phyloP scores from a whole-genome alignment of 2,797 vertebrate species.

The Odontamblyopus lacepedii region DNA sequence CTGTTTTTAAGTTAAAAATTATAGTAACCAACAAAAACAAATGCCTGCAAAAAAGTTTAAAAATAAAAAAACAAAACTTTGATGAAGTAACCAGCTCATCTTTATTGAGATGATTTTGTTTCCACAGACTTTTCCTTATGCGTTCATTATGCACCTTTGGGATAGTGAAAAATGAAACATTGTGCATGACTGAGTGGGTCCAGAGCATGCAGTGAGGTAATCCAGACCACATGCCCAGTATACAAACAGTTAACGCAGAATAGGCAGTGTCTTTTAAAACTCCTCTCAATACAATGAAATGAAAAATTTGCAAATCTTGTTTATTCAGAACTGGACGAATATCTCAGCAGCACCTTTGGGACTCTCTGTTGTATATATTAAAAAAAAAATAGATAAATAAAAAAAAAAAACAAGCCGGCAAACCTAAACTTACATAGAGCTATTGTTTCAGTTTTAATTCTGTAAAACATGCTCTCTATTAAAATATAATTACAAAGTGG shows the following conservation, averaged over 20 bases:
- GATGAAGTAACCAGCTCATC: constrained; percentile 58
- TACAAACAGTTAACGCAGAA: constrained; percentile 91
- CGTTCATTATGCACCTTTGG: constrained; percentile 43
- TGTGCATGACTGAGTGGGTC: constrained; percentile 82
- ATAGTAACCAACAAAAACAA: constrained; percentile 38
- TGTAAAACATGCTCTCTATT: constrained; percentile 93
- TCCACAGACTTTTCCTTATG: constrained; percentile 12
- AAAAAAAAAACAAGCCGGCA: constrained; percentile 71
- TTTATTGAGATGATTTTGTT: constrained; percentile 47
- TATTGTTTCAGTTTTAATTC: constrained; percentile 67
- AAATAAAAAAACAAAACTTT: constrained; percentile 28
- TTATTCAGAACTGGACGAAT: constrained; percentile 93
- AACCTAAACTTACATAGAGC: constrained; percentile 84
- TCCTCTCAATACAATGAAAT: constrained; percentile 68
- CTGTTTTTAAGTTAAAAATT: constrained; percentile 61
- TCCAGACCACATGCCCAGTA: constrained; percentile 93
- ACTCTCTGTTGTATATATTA: constrained; percentile 80
- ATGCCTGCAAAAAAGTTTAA: constrained; percentile 10
- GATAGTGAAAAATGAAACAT: constrained; percentile 65
- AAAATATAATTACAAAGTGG: constrained; percentile 96
- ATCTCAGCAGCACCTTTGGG: constrained; percentile 83
- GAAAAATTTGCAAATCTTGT: constrained; percentile 78
- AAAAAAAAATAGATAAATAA: constrained; percentile 44
- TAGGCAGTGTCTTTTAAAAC: constrained; percentile 73
- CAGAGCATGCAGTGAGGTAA: constrained; percentile 79